Evolutionary conservation across 2,888 invertebrate genomes (phyloP), one percentile per base, ranked within the genome.

Genomic region (Odontomyia ornata): DNA sequence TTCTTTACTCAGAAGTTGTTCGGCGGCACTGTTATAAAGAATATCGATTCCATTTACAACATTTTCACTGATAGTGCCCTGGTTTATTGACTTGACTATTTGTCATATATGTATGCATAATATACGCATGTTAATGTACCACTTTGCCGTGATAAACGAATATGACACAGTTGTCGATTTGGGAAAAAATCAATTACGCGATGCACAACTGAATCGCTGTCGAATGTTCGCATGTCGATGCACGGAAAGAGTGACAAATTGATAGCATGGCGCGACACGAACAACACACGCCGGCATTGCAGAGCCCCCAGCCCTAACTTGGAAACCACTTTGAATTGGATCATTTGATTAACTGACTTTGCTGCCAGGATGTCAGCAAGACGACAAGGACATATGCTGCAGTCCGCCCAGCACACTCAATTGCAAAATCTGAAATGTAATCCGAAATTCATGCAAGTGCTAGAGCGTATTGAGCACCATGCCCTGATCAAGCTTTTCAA

Each of bases 271-370:
- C 1, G 23, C 73, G 21, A 57, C 21, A 73, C 47, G 73, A 73
- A 73, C 73, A 56, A 72, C 27, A 27, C 11, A 18, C 60, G 4
- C 5, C 25, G 13, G 64, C 64, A 64, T 5, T 64, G 23, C 23
- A n/a, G 28, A 15, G 2, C 27, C 30, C 64, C 64, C 27, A 30
- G 5, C 5, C 30, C n/a, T 28, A 30, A 28, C 47, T 46, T 21
- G 21, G 5, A 36, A 5, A 25, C 46, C 46, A 69, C 30, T 69
- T 69, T 18, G 30, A 36, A 73, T 73, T 57, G 73, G 73, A 73
- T 57, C 73, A 73, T 73, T 73, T 73, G 73, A 73, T 73, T 73
- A 73, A 60, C 73, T 73, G 56, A 73, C 73, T 56, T 36, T 28
- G 18, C 7, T 28, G 30, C 56, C 56, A 57, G 72, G 56, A 52